Conservation (phyloP, 2,888 invertebrate genomes). For the Lasiommata megera region DNA sequence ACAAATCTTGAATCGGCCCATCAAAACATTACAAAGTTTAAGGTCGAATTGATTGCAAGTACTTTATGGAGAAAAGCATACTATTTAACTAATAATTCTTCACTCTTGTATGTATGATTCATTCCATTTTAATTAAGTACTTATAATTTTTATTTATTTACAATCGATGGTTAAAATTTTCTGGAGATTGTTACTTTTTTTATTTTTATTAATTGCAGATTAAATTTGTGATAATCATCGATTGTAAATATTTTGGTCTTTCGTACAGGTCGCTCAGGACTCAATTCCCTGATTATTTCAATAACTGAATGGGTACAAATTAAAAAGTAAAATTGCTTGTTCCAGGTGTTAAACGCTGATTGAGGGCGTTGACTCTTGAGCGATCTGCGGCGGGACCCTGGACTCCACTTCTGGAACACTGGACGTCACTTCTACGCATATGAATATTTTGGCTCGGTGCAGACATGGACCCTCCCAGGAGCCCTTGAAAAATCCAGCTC, state of each 20-base stretch:
- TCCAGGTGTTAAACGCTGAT: slow-evolving; percentile 77
- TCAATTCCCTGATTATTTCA: slow-evolving; percentile 45
- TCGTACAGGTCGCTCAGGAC: slow-evolving; percentile 74
- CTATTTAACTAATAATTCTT: too few relatives aligned
- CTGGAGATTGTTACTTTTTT: too few relatives aligned
- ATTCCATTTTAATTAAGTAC: too few relatives aligned
- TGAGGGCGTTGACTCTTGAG: slow-evolving; percentile 76
- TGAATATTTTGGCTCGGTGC: not conserved
- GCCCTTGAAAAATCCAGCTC: not conserved
- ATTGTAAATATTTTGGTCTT: slow-evolving; percentile 36
- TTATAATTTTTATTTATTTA: too few relatives aligned
- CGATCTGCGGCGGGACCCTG: slow-evolving; percentile 55
- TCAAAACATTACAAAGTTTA: too few relatives aligned
- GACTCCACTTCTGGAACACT: slow-evolving; percentile 12
- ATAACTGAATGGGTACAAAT: slow-evolving; percentile 33
- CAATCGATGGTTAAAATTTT: too few relatives aligned
- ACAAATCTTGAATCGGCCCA: too few relatives aligned
- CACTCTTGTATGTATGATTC: too few relatives aligned
- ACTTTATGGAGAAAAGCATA: too few relatives aligned
- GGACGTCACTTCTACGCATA: not conserved
- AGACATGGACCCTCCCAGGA: too few relatives aligned
- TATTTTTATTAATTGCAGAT: too few relatives aligned
- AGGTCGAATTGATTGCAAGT: too few relatives aligned
- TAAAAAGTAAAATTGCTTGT: slow-evolving; percentile 75
- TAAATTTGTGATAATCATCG: not conserved